Evolutionary conservation across 2,113 vertebrate species (phyloP).

Genomic region (Eublepharis macularius): DNA sequence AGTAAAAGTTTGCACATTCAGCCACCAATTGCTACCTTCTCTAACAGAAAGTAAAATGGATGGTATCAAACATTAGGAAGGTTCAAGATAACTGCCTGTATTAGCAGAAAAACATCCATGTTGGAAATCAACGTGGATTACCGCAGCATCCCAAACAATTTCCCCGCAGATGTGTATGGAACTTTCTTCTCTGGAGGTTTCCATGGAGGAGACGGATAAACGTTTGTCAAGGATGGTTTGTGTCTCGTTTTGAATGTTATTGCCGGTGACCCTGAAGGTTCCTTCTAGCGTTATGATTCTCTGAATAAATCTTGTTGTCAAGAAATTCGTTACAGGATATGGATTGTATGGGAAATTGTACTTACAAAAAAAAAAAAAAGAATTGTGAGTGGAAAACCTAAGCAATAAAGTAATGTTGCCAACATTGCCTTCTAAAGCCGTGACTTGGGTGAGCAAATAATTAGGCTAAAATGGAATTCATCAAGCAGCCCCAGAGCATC

Average conservation of each 20-base stretch:
- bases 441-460: fast-evolving
- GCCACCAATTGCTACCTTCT: too few relatives aligned
- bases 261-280: background rate
- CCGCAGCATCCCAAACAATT: background rate
- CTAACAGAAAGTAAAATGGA: too few relatives aligned
- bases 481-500: background rate
- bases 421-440: background rate
- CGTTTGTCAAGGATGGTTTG: background rate
- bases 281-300: background rate
- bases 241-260: background rate
- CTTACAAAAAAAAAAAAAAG: background rate
- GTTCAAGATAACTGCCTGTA: background rate
- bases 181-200: background rate
- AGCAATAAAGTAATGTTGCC: background rate
- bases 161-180: background rate
- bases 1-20: too few relatives aligned
- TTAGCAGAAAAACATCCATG: background rate
- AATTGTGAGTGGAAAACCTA: background rate
- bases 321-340: background rate
- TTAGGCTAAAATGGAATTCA: background rate
- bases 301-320: background rate
- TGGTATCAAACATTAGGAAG: too few relatives aligned
- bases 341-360: background rate
- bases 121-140: background rate
- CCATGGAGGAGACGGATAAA: background rate